A percentile compares a stretch with the other conserved stretches of the same genome.
Conservation (phyloP, 2,888 invertebrate species). For the Desoria tigrina region DNA sequence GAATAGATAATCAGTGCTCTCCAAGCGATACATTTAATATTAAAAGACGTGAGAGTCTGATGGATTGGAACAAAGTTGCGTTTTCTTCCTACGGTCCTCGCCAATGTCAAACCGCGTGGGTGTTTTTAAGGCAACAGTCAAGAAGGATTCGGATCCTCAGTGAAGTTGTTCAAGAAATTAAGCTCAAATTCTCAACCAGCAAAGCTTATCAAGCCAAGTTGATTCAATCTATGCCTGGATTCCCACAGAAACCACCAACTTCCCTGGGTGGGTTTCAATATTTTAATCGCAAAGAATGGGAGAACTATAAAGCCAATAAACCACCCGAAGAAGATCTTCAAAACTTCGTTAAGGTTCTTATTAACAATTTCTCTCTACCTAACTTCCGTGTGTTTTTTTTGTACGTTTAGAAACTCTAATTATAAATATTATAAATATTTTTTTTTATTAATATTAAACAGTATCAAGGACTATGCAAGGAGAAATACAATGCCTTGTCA, state of each 20-base stretch:
- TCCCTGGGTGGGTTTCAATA: slow-evolving; percentile 21
- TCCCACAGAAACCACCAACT: slow-evolving; percentile 33
- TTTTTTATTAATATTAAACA: slow-evolving; percentile 15
- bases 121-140: slow-evolving; percentile 27
- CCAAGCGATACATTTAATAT: slow-evolving; percentile 23
- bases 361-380: background rate
- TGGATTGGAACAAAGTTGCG: slow-evolving; percentile 46
- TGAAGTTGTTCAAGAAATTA: slow-evolving; percentile 45
- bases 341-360: slow-evolving; percentile 29
- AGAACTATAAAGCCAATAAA: slow-evolving; percentile 13
- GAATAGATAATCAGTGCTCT: slow-evolving; percentile 31
- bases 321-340: slow-evolving; percentile 17
- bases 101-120: slow-evolving; percentile 42
- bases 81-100: slow-evolving; percentile 32
- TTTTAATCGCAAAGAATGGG: slow-evolving; percentile 39
- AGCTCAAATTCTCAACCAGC: slow-evolving; percentile 18
- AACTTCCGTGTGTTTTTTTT: too few relatives aligned
- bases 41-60: slow-evolving; percentile 3
- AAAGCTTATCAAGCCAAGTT: slow-evolving; percentile 20
- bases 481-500: slow-evolving; percentile 21
- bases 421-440: slow-evolving; percentile 17
- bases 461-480: slow-evolving; percentile 34
- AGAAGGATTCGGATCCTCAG: slow-evolving; percentile 44
- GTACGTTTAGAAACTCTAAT: background rate
- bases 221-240: slow-evolving; percentile 34